Percentiles rank a stretch among this genome's conserved stretches.
Evolutionary conservation across 2,888 invertebrate genomes (phyloP).

Genomic region (Rutpela maculata): DNA sequence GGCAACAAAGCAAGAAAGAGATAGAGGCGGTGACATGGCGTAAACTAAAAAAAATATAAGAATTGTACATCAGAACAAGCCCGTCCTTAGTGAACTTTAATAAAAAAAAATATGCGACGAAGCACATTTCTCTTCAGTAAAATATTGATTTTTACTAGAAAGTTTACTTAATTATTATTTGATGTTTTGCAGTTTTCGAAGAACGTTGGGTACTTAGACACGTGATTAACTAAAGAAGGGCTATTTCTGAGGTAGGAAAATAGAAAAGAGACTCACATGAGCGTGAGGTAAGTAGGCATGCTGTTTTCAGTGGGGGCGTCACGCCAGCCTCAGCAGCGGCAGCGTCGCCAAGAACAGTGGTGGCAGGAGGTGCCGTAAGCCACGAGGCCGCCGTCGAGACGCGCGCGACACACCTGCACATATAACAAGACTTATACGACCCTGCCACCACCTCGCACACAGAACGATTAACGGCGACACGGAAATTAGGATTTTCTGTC

Average conservation of each 20-base stretch:
- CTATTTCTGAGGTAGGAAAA: conserved; percentile 1
- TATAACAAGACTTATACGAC: conserved; percentile 53
- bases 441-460: conserved; percentile 54
- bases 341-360: conserved; percentile 68
- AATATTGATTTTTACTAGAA: conserved; percentile 22
- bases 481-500: conserved; percentile 16
- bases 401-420: conserved; percentile 70
- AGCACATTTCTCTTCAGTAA: background rate
- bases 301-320: conserved; percentile 56
- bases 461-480: conserved; percentile 22
- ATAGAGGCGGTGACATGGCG: conserved; percentile 43
- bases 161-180: too few relatives aligned
- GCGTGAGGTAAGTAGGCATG: conserved; percentile 58
- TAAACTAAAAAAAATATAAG: conserved; percentile 22
- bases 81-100: conserved; percentile 11
- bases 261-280: conserved; percentile 55
- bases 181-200: too few relatives aligned
- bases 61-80: conserved; percentile 13
- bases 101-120: conserved; percentile 54
- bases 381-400: conserved; percentile 56
- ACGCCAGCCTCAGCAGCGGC: conserved; percentile 69
- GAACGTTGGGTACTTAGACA: background rate
- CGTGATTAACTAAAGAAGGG: conserved; percentile 13
- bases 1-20: conserved; percentile 34
- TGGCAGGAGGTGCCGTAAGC: conserved; percentile 67